Evolutionary conservation across 2,888 invertebrate species (phyloP).

Genomic region (Microctonus hyperodae): DNA sequence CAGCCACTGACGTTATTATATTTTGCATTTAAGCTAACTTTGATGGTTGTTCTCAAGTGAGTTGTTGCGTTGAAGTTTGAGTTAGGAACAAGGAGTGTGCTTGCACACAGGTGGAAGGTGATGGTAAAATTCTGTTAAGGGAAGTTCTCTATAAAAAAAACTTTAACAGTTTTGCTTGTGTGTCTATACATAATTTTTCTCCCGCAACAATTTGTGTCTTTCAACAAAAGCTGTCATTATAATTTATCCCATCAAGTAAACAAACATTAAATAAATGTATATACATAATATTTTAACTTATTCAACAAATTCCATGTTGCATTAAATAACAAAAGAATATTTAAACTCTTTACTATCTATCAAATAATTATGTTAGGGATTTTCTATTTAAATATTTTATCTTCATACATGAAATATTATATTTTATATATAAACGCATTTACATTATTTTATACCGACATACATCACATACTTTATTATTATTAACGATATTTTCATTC

Average conservation of each 20-base stretch:
- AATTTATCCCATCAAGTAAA: conserved; percentile 1
- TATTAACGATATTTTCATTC: conserved; percentile 23
- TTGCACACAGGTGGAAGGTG: neutral
- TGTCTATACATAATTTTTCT: neutral
- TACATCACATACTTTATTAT: conserved; percentile 27
- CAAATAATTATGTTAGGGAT: neutral
- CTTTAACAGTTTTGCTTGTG: neutral
- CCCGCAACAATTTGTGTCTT: neutral
- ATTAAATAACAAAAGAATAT: too few species aligned
- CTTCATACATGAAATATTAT: neutral
- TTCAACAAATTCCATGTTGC: too few species aligned
- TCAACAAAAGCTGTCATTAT: neutral
- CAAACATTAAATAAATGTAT: neutral
- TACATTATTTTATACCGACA: conserved; percentile 4
- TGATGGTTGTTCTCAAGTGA: conserved; percentile 38
- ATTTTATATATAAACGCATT: neutral
- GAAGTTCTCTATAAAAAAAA: neutral
- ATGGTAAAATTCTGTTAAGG: neutral
- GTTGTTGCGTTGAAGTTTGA: neutral
- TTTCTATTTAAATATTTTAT: neutral
- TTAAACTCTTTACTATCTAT: too few species aligned
- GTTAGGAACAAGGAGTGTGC: conserved; percentile 14
- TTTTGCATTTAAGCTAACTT: conserved; percentile 49
- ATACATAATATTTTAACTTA: too few species aligned
- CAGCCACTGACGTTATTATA: conserved; percentile 43